These are phyloP conservation scores for Sceloporus tristichus DNA, from an alignment of 2,113 vertebrate genomes.

Conservation along the genomic window DNA sequence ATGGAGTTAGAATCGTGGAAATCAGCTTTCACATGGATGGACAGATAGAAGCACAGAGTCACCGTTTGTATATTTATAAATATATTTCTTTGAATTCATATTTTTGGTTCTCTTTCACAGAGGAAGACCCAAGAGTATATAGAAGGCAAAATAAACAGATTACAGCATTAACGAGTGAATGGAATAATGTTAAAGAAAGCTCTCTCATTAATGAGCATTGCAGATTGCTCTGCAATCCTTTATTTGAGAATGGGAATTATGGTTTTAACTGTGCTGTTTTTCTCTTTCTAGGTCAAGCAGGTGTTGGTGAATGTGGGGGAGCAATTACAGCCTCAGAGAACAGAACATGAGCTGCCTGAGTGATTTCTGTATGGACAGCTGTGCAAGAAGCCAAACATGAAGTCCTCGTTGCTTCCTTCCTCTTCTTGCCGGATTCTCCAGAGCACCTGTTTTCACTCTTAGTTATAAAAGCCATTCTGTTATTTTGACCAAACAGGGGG, in stretches of 20 bases:
- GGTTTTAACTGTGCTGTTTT: constrained; percentile 39
- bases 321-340: constrained; percentile 10
- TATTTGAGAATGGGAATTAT: constrained; percentile 9
- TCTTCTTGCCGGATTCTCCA: fast-evolving
- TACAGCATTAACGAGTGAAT: constrained; percentile 20
- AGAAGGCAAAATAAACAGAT: constrained; percentile 26
- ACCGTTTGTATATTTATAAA: background rate
- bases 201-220: constrained; percentile 26
- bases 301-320: constrained; percentile 37
- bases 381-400: constrained; percentile 26
- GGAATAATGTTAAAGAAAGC: constrained; percentile 3
- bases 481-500: constrained; percentile 40
- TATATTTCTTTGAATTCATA: background rate
- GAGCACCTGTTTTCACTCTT: fast-evolving
- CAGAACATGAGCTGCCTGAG: background rate
- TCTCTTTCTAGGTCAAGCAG: constrained; percentile 53
- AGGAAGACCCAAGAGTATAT: background rate
- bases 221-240: constrained; percentile 11
- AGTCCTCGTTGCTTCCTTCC: background rate
- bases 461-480: background rate
- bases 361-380: background rate
- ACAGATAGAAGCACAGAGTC: background rate
- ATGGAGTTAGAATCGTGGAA: background rate
- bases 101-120: background rate
- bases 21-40: background rate